These are phyloP conservation scores for Anthoscopus minutus DNA, from an alignment of 2,113 vertebrate genomes.

Conservation along the genomic window DNA sequence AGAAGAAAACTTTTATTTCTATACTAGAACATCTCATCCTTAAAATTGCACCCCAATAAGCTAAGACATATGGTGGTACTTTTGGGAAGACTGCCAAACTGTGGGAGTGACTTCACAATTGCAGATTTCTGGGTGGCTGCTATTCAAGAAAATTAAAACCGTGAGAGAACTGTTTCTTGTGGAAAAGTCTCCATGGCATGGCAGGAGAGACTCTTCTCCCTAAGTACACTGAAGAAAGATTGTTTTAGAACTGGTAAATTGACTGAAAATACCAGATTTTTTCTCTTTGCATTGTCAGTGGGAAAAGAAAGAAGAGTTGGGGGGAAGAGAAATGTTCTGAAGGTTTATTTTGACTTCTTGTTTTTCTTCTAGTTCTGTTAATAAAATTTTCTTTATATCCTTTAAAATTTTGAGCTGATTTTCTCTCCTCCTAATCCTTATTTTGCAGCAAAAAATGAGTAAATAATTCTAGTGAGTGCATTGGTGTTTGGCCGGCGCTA, in stretches of 20 bases:
- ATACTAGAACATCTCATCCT: neutral
- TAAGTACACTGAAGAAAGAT: neutral
- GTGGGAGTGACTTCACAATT: neutral
- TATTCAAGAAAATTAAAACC: neutral
- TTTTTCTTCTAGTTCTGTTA: neutral
- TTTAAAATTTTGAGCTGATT: neutral
- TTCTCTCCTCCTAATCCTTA: neutral
- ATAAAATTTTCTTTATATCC: neutral
- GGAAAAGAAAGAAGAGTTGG: neutral
- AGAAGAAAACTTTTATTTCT: neutral
- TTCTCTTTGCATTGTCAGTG: neutral
- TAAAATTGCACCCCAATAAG: neutral
- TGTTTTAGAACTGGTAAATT: neutral
- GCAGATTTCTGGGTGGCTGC: neutral
- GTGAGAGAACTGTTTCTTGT: neutral
- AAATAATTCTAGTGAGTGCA: neutral
- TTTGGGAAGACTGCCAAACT: neutral
- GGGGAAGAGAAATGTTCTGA: neutral
- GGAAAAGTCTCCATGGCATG: neutral
- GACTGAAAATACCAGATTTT: neutral
- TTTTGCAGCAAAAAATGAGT: neutral
- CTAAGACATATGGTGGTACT: neutral
- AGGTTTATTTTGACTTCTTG: neutral
- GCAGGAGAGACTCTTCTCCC: neutral
- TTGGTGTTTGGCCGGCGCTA: neutral